Evolutionary conservation across 2,113 vertebrate species (phyloP).

Genomic region (Microtus pennsylvanicus): DNA sequence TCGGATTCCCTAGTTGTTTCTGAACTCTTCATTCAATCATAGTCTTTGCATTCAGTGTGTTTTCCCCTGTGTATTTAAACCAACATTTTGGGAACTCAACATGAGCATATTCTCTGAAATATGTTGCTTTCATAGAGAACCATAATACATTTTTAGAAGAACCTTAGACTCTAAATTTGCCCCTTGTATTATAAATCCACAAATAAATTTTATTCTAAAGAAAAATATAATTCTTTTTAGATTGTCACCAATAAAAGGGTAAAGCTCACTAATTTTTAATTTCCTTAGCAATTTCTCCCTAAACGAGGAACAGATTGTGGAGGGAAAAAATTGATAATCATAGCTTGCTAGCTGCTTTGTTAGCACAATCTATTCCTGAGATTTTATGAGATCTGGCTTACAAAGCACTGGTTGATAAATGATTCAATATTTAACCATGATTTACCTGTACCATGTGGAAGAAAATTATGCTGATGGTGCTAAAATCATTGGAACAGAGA

Average conservation of each 20-base stretch:
- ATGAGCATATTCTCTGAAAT: not conserved
- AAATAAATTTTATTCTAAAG: constrained; percentile 52
- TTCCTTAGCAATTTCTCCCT: constrained; percentile 62
- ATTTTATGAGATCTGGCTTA: constrained; percentile 77
- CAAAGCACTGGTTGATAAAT: constrained; percentile 84
- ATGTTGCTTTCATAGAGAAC: not conserved
- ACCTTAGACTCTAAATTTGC: not conserved
- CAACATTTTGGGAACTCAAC: not conserved
- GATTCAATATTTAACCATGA: constrained; percentile 85
- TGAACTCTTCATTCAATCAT: constrained; percentile 41
- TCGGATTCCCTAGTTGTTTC: constrained; percentile 3
- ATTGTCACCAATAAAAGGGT: constrained; percentile 40
- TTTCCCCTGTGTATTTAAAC: constrained; percentile 5
- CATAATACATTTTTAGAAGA: not conserved
- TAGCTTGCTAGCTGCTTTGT: constrained; percentile 76
- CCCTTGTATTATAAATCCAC: not conserved
- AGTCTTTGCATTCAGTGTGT: not conserved
- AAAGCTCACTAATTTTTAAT: constrained; percentile 73
- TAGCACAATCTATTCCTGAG: constrained; percentile 70
- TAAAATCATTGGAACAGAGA: constrained; percentile 80
- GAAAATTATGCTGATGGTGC: constrained; percentile 84
- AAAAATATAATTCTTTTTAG: constrained; percentile 15
- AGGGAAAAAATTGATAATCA: constrained; percentile 66
- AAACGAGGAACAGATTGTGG: constrained; percentile 73
- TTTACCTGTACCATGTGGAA: constrained; percentile 84